A percentile compares a stretch with the other conserved stretches of the same genome.
phyloP scores from a whole-genome alignment of 2,113 vertebrate species.

The Cyrtonyx montezumae region DNA sequence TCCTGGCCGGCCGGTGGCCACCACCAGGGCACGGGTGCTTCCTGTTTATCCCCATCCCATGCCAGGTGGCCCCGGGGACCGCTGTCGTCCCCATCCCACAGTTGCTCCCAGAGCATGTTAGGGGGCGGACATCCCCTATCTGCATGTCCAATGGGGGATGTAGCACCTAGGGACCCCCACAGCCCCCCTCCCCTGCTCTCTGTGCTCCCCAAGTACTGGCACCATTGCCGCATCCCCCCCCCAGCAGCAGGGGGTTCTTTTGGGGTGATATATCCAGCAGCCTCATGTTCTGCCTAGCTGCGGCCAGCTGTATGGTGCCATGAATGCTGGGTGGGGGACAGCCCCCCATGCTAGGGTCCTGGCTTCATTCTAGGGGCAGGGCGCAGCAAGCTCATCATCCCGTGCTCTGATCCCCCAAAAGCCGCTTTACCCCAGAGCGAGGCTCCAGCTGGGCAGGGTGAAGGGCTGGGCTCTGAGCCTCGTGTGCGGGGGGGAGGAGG shows the following conservation, averaged over 20 bases:
- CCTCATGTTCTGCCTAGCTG: not conserved
- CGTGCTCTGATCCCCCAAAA: not conserved
- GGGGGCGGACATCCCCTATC: not conserved
- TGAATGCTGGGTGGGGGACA: not conserved
- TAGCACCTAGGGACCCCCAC: not conserved
- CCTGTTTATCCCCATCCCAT: conserved; percentile 60
- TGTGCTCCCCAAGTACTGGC: not conserved
- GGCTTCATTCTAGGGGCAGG: not conserved
- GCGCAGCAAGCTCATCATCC: no score
- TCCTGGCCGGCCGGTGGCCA: conserved; percentile 54
- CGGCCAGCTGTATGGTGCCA: not conserved
- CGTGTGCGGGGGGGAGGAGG: not conserved
- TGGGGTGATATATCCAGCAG: not conserved
- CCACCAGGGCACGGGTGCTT: conserved; percentile 23
- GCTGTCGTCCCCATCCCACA: not conserved
- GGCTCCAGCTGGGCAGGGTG: not conserved
- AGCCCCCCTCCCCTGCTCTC: not conserved
- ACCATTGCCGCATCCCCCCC: not conserved
- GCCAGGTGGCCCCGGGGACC: not conserved
- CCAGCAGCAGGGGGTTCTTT: not conserved
- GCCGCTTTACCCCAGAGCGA: not conserved
- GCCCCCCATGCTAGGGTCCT: not conserved
- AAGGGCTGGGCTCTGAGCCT: not conserved
- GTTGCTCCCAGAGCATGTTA: not conserved
- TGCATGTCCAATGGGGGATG: rapidly evolving